Conservation (phyloP, 2,797 vertebrate genomes). For the Parauchenoglanis ngamensis region DNA sequence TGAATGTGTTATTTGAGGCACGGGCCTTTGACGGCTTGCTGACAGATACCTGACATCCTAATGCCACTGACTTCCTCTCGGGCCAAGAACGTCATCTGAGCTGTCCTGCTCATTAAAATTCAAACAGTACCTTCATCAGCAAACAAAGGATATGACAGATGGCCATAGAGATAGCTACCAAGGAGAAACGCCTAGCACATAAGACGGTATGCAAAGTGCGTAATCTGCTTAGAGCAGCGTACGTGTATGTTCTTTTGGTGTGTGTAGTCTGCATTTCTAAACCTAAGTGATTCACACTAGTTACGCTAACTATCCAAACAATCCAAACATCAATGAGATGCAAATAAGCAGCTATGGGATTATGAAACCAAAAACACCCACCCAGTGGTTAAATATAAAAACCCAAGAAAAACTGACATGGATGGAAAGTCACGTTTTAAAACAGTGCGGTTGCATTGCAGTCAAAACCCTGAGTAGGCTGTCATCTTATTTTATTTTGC, state of each 20-base stretch:
- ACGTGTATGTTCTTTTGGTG: neutral
- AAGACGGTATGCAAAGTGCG: neutral
- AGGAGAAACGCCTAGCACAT: conserved; percentile 7
- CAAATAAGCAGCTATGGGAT: neutral
- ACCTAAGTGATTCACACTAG: conserved; percentile 16
- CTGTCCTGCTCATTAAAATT: conserved; percentile 45
- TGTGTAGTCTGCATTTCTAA: neutral
- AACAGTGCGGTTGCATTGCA: conserved; percentile 27
- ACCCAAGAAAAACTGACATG: neutral
- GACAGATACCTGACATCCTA: conserved; percentile 50
- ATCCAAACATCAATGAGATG: neutral
- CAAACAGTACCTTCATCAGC: conserved; percentile 44
- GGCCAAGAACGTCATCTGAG: conserved; percentile 35
- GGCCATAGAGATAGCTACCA: conserved; percentile 35
- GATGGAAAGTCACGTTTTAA: conserved; percentile 27
- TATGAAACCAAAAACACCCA: neutral
- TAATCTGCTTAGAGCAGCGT: neutral
- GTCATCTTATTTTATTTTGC: conserved; percentile 26
- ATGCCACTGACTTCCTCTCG: conserved; percentile 37
- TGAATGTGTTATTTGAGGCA: conserved; percentile 13
- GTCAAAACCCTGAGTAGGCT: conserved; percentile 18
- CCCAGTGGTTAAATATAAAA: conserved; percentile 17
- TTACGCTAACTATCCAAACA: conserved; percentile 8
- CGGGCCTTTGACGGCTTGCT: conserved; percentile 28
- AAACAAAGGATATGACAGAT: conserved; percentile 54